A percentile compares a stretch with the other conserved stretches of the same genome.
phyloP scores from a whole-genome alignment of 2,113 vertebrate genomes.

The Naja naja region DNA sequence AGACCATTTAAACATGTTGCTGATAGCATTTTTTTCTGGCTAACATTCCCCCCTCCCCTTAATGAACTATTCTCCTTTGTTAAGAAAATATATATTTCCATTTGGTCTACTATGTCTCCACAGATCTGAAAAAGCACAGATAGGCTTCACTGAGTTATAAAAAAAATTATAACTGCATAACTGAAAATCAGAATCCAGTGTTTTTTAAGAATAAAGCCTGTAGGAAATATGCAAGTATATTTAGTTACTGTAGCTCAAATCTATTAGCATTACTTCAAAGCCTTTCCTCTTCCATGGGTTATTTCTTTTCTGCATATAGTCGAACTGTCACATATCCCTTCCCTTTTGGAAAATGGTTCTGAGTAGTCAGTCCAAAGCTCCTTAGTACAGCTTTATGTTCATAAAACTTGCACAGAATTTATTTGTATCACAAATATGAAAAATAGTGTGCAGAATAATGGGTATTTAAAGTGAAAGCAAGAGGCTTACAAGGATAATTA shows the following conservation, averaged over 20 bases:
- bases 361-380: background rate
- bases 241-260: background rate
- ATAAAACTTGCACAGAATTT: background rate
- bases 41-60: background rate
- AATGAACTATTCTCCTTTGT: background rate
- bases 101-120: slow-evolving; percentile 11
- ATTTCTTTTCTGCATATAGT: background rate
- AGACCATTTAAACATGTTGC: background rate
- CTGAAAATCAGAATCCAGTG: slow-evolving; percentile 51
- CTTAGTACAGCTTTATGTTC: slow-evolving; percentile 15
- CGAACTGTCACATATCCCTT: background rate
- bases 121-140: background rate
- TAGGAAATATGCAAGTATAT: background rate
- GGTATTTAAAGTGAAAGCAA: slow-evolving; percentile 24
- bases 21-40: slow-evolving; percentile 22
- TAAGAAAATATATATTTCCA: slow-evolving; percentile 16
- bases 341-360: slow-evolving; percentile 26
- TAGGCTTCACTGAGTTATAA: background rate
- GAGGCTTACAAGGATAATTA: slow-evolving; percentile 35
- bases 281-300: background rate
- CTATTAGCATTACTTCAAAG: background rate
- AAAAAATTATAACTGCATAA: slow-evolving; percentile 40
- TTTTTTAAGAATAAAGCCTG: slow-evolving; percentile 39
- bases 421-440: slow-evolving; percentile 7
- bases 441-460: background rate